Evolutionary conservation across 2,888 invertebrate species (phyloP).

Genomic region (Tetragonisca angustula): DNA sequence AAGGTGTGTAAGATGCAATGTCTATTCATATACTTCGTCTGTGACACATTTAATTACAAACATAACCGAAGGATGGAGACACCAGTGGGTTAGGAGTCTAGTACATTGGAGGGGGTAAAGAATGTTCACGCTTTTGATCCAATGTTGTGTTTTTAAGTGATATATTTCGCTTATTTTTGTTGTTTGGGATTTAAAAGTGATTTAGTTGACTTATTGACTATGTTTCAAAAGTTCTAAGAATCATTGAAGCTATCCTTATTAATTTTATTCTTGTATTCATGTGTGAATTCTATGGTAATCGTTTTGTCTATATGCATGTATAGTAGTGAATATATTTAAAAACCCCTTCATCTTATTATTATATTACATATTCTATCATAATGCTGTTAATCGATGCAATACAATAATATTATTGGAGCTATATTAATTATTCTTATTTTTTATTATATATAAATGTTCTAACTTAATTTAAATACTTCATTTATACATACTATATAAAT

Average conservation of each 20-base stretch:
- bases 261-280: background rate
- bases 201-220: slow-evolving; percentile 2
- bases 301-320: slow-evolving; percentile 37
- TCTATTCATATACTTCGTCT: too few species aligned
- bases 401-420: background rate
- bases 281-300: slow-evolving; percentile 52
- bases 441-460: background rate
- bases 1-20: too few species aligned
- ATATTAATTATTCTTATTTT: background rate
- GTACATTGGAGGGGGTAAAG: slow-evolving; percentile 51
- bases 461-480: slow-evolving; percentile 2
- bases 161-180: slow-evolving; percentile 46
- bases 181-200: slow-evolving; percentile 35
- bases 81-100: slow-evolving; percentile 35
- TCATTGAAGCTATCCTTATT: background rate
- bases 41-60: slow-evolving; percentile 7
- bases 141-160: slow-evolving; percentile 57
- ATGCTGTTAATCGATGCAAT: slow-evolving; percentile 19
- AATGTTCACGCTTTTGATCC: slow-evolving; percentile 55
- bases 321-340: slow-evolving; percentile 29
- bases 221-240: background rate
- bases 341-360: slow-evolving; percentile 22
- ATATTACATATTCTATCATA: slow-evolving; percentile 23
- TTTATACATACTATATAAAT: background rate
- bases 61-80: slow-evolving; percentile 56